phyloP scores from a whole-genome alignment of 2,797 vertebrate genomes.

The Carcharodon carcharias region DNA sequence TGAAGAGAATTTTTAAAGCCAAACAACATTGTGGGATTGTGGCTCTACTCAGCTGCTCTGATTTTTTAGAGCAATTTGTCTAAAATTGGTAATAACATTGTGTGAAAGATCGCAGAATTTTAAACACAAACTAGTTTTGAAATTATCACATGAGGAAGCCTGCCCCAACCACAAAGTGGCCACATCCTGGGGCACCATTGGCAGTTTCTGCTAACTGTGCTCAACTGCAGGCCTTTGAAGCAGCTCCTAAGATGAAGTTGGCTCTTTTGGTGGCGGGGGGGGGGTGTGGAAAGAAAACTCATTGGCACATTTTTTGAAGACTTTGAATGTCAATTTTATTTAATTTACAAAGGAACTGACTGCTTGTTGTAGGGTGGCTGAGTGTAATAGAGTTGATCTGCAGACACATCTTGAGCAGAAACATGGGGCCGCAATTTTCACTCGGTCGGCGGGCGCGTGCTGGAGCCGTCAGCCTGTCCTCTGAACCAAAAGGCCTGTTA shows the following conservation, averaged over 20 bases:
- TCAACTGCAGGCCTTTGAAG: background rate
- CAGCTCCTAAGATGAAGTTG: background rate
- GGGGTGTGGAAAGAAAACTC: no score
- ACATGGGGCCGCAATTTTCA: no score
- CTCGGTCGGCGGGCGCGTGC: no score
- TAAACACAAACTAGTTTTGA: background rate
- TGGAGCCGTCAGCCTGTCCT: no score
- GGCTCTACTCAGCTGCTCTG: background rate
- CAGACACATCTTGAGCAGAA: no score
- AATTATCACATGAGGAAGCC: background rate
- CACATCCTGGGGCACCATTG: background rate
- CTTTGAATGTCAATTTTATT: no score
- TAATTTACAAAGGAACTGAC: no score
- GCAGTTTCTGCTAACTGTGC: background rate
- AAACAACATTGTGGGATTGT: background rate
- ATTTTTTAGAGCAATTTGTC: background rate
- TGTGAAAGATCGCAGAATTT: background rate
- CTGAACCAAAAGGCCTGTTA: no score
- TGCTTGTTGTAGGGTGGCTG: no score
- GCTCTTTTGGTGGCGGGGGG: background rate
- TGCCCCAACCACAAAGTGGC: background rate
- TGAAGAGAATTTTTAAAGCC: background rate
- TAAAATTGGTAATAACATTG: background rate
- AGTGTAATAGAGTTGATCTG: no score
- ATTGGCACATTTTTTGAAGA: background rate